Base-by-base conservation (phyloP, 1,140 invertebrate species). In the Pissodes strobi region DNA sequence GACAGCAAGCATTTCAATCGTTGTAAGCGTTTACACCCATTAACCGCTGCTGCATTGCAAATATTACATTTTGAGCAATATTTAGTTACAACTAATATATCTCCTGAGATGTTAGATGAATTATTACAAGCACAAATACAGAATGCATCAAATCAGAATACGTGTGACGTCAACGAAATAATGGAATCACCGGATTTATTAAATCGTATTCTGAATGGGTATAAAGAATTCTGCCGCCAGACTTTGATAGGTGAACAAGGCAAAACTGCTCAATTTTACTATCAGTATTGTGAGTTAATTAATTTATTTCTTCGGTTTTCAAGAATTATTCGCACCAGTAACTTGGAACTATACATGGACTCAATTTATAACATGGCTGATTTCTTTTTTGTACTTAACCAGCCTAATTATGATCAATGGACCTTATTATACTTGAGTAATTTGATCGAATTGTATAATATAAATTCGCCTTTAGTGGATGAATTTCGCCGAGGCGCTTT, bases 1-100 rank as follows among this genome's bases (percentile, higher is more conserved):
- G 67, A 66, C 21, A 68, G 78, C 17, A 79, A 76, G 58, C 74
- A 80, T 72, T 81, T 74, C 59, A 81, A 79, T 66, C 56, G 78
- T 10, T 79, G 77, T 51, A 80, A 79, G 65, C 65, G 76, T 17
- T 41, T 80, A 53, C 75, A 81, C 71, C 74, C 72, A 6, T 51
- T 79, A 23, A 56, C 72, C 10, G 62, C 73, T 46, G 64, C 59
- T 46, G 77, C 72, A 15, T n/a, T n/a, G n/a, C n/a, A n/a, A n/a
- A 70, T 48, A 13, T 34, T 66, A 18, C 56, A 62, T 34, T 55
- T 66, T 43, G 66, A 71, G 52, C 69, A 69, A 23, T 76, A 70
- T 74, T 70, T 72, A 70, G 61, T 27, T 6, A 30, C 51, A 67
- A 63, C 48, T 25, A 63, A 70, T 41, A 27, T 66, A 49, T 51